Base-by-base conservation (phyloP, 2,797 vertebrate genomes). In the Sebastes steindachneri region DNA sequence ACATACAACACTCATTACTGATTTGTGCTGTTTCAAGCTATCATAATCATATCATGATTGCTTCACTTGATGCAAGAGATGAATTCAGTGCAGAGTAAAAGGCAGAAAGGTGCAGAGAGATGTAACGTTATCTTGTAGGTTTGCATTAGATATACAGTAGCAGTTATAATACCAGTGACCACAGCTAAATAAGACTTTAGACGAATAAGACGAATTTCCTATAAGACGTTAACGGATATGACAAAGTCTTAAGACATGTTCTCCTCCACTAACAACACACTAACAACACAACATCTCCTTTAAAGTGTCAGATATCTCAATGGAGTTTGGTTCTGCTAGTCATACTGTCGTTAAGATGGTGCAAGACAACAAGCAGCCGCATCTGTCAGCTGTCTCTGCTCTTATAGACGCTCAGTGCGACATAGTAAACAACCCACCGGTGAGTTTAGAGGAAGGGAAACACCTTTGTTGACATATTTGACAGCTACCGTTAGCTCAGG, bases 401-500 rank as follows among this genome's bases (percentile, higher is more conserved):
- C 8, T 19, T 19, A 21, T 0, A 45, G 1, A 10, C 6, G 9
- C 3, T 4, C 14, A 3, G 3, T 29, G 4, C 4, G 15, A 26
- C 14, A 25, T 0, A 45, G 0, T 0, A 28, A 59, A 58, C 12
- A 33, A 15, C 1, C 14, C 2, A 5, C 11, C 0, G 0, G 9
- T 21, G 7, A 25, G 17, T 62, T 41, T 2, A 67, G 8, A 63
- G 17, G 14, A 23, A 64, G 7, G 0, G 0, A 37, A 0, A 10
- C 17, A 11, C 57, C 19, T 70, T 68, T 88, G 85, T 88, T 90
- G 80, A 88, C 80, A 76, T 9, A 65, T 77, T 23, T 88, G 60
- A 82, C 76, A 74, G 28, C 67, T 77, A 73, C 26, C 65, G 31
- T 78, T 89, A 87, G 86, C 85, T 54, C 14, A 10, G 3, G 68